These are phyloP conservation scores for Scomber colias DNA, from an alignment of 2,113 vertebrate genomes.

Conservation along the genomic window DNA sequence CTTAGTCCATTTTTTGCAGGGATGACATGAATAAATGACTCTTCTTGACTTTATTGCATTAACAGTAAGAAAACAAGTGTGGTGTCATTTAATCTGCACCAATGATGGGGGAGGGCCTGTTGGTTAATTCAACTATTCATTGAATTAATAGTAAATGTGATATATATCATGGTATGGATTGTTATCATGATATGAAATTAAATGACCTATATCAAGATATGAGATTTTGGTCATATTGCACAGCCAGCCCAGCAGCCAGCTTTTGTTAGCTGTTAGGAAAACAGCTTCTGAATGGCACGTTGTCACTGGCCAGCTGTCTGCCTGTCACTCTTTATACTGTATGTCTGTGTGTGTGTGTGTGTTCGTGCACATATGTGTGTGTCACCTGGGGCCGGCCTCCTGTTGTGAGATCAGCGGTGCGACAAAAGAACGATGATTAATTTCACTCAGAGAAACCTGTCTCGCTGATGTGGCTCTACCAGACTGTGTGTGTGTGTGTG, in stretches of 20 bases:
- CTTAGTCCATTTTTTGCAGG: no score
- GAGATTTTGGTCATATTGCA: neutral
- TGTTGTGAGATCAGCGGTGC: conserved; percentile 79
- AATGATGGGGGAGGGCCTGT: no score
- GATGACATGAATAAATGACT: no score
- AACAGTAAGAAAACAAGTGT: no score
- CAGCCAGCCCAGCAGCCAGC: conserved; percentile 14
- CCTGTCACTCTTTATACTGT: conserved; percentile 63
- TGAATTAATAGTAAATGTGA: no score
- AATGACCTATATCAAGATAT: no score
- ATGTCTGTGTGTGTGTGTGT: conserved; percentile 23
- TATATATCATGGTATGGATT: no score
- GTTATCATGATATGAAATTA: no score
- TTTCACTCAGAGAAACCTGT: conserved; percentile 81
- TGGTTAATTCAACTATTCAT: no score
- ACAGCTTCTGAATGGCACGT: conserved; percentile 57
- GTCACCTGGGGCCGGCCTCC: conserved; percentile 71
- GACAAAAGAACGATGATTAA: conserved; percentile 84
- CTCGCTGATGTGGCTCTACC: conserved; percentile 61
- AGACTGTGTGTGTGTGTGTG: conserved; percentile 47
- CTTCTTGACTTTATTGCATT: no score
- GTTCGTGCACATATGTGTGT: conserved; percentile 26
- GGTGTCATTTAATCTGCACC: no score
- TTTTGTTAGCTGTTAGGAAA: conserved; percentile 66
- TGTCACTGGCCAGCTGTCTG: conserved; percentile 77